Conservation (phyloP, 2,888 invertebrate species). For the Syrphus vitripennis region DNA sequence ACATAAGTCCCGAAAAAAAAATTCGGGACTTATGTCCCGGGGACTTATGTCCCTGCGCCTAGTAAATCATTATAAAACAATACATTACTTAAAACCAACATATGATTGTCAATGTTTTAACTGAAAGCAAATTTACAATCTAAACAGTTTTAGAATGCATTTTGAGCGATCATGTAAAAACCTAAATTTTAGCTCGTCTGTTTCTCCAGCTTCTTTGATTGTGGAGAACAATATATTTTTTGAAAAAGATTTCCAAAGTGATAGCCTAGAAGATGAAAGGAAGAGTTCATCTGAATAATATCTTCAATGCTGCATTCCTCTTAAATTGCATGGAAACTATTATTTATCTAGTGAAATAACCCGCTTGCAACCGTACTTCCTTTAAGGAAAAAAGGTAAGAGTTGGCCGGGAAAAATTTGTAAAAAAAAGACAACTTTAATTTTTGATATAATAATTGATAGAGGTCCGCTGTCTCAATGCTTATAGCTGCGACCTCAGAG, state of each 20-base stretch:
- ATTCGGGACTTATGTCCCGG: too few relatives aligned
- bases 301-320: background rate
- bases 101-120: conserved; percentile 5
- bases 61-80: background rate
- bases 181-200: background rate
- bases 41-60: too few relatives aligned
- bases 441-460: too few relatives aligned
- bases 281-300: background rate
- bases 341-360: conserved; percentile 11
- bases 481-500: too few relatives aligned
- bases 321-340: conserved; percentile 5
- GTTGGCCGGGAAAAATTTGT: too few relatives aligned
- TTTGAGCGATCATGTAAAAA: background rate
- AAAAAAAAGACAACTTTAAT: too few relatives aligned
- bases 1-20: too few relatives aligned
- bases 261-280: background rate
- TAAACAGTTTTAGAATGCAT: background rate
- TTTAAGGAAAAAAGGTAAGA: too few relatives aligned
- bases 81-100: background rate
- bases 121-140: background rate
- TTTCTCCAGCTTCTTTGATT: background rate
- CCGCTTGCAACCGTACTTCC: too few relatives aligned
- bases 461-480: too few relatives aligned
- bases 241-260: background rate
- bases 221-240: background rate